Base-by-base conservation (phyloP, 2,113 vertebrate species). In the Gambusia affinis region DNA sequence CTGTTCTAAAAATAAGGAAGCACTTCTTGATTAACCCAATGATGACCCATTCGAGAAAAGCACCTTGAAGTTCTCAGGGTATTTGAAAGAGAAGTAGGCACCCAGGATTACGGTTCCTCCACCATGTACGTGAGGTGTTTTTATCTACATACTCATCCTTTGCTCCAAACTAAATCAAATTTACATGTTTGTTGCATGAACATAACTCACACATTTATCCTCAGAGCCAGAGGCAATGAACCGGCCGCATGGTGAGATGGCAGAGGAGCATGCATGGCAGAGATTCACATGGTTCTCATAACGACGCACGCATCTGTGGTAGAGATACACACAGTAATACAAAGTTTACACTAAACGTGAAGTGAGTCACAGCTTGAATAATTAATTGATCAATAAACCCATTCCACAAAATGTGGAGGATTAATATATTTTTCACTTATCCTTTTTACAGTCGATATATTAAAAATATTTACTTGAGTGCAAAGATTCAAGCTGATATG, bases 221-320 rank as follows among this genome's bases (percentile, higher is more conserved):
- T 97, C 96, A 0, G 96, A 97, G 30, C 97, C 97, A 39, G 93
- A 94, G 15, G 95, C 95, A 87, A 96, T 91, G 35, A 93, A 96
- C 0, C 83, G 89, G 1, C 97, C 96, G 30, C 97, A 97, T 0
- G 97, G 95, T n/a, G 96, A 96, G 39, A 97, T 60, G 27, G 95
- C 92, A 39, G 94, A 88, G 28, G 94, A 92, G 80, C 97, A 97
- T 0, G 94, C 94, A 42, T 94, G 94, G 85, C 92, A 91, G 17
- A 86, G 90, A 75, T 87, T 95, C 1, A 91, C 61, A 54, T 96
- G 96, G 28, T 94, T 96, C 60, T 96, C 95, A 75, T 96, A 97
- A 19, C 90, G 94, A 1, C 95, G 94, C 7, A 96, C 96, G 80
- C 96, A 97, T 80, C 96, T 97, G 76, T 15, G 14, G 17, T 75